Evolutionary conservation across 2,113 vertebrate species (phyloP), one percentile per base, ranked within the genome.

Genomic region (Okapia johnstoni): DNA sequence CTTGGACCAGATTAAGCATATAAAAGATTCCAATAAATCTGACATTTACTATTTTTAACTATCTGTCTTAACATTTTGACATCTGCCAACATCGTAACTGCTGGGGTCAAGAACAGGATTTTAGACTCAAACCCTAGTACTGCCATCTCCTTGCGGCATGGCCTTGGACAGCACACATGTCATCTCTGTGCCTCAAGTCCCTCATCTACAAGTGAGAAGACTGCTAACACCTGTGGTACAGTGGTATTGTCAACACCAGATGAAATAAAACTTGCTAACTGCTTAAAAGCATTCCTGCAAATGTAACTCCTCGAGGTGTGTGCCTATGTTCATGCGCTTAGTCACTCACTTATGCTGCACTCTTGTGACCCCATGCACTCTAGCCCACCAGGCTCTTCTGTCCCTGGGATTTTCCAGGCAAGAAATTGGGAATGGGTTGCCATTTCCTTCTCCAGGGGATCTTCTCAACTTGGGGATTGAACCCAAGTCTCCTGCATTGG

Each of bases 281-380:
- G 58, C n/a, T 54, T 80, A 54, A 50, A 88, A 12, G 19, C 16
- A 83, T 52, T 9, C 7, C 13, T 90, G 36, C 36, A 73, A 61
- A 86, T 6, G 12, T 30, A 36, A 48, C 23, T 70, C 14, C 63
- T 60, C 19, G 19, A 77, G n/a, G 16, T 30, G 1, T 26, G 54
- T 43, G 12, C 2, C 7, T 19, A 1, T 10, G 5, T 21, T 8
- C 12, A 6, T 4, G 0, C 19, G 36, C 66, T 23, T 40, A 40
- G 36, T 73, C 4, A 0, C 63, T 36, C 63, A 19, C 33, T 36
- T 16, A 40, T 12, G n/a, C 40, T 40, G n/a, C n/a, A 40, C n/a
- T 70, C 66, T 40, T 40, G 66, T 5, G 1, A 6, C 5, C 19
- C n/a, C n/a, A 70, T 36, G n/a, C 19, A 40, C 19, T 12, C 2